Evolutionary conservation across 2,888 invertebrate species (phyloP).

Genomic region (Drosophila neonasuta): DNA sequence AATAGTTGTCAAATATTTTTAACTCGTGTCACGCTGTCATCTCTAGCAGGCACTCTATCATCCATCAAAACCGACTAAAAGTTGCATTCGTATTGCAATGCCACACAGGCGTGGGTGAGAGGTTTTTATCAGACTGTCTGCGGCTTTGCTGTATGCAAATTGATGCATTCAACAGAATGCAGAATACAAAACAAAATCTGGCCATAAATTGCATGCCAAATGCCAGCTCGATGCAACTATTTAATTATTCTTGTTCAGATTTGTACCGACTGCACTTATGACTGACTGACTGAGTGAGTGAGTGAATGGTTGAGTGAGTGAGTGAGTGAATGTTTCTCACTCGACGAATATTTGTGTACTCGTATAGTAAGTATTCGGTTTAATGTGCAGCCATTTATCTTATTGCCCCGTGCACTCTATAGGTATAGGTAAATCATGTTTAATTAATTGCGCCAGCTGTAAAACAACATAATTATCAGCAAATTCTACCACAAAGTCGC

Average conservation of each 20-base stretch:
- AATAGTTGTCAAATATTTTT: no score
- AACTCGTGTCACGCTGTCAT: constrained; percentile 11
- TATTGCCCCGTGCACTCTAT: constrained; percentile 8
- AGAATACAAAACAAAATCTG: constrained; percentile 40
- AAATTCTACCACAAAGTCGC: constrained; percentile 40
- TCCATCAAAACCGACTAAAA: constrained; percentile 8
- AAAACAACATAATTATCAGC: constrained; percentile 73
- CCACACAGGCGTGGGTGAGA: constrained; percentile 21
- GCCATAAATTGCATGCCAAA: constrained; percentile 50
- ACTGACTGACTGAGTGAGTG: constrained; percentile 1
- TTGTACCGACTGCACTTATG: constrained; percentile 12
- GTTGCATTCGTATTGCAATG: constrained; percentile 9
- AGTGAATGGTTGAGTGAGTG: background rate
- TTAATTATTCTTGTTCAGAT: constrained; percentile 53
- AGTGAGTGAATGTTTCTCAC: background rate
- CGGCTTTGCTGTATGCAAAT: constrained; percentile 44
- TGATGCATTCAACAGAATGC: constrained; percentile 29
- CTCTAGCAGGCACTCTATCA: constrained; percentile 9
- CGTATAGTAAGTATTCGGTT: no score
- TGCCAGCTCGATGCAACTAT: constrained; percentile 28
- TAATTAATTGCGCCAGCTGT: constrained; percentile 69
- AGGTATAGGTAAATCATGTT: constrained; percentile 68
- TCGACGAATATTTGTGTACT: constrained; percentile 1
- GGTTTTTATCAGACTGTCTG: constrained; percentile 33
- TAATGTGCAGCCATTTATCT: constrained; percentile 34